phyloP scores from a whole-genome alignment of 2,113 vertebrate genomes.

The Chrysochloris asiatica region DNA sequence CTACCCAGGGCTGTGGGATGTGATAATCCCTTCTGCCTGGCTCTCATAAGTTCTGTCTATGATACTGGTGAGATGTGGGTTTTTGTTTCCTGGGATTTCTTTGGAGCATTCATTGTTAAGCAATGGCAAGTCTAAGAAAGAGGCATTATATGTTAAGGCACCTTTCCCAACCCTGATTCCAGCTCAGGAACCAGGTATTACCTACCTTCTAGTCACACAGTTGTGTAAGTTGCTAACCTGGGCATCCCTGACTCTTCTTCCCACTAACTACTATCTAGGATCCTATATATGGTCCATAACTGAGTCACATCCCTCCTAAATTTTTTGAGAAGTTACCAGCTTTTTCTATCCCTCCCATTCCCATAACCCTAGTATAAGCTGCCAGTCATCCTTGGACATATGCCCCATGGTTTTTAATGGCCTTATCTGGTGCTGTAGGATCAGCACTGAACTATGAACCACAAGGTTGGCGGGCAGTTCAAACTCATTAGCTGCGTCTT shows the following conservation, averaged over 20 bases:
- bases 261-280: background rate
- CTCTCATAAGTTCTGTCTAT: background rate
- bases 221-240: slow-evolving; percentile 5
- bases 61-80: background rate
- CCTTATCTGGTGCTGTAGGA: too few relatives aligned
- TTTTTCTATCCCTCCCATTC: slow-evolving; percentile 7
- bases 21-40: background rate
- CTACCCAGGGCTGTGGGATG: slow-evolving; percentile 16
- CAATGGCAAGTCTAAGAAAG: background rate
- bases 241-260: background rate
- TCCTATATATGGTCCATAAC: background rate
- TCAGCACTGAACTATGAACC: too few relatives aligned
- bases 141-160: background rate
- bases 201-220: background rate
- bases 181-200: background rate
- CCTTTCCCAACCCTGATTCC: slow-evolving; percentile 22
- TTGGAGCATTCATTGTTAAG: slow-evolving; percentile 18
- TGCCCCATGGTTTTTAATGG: slow-evolving; percentile 8
- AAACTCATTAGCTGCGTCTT: too few relatives aligned
- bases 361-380: background rate
- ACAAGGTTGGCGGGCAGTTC: too few relatives aligned
- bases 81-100: background rate
- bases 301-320: background rate
- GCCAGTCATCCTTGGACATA: background rate
- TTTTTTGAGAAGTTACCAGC: slow-evolving; percentile 9